Conservation (phyloP, 2,113 vertebrate species). For the Rallus limicola region DNA sequence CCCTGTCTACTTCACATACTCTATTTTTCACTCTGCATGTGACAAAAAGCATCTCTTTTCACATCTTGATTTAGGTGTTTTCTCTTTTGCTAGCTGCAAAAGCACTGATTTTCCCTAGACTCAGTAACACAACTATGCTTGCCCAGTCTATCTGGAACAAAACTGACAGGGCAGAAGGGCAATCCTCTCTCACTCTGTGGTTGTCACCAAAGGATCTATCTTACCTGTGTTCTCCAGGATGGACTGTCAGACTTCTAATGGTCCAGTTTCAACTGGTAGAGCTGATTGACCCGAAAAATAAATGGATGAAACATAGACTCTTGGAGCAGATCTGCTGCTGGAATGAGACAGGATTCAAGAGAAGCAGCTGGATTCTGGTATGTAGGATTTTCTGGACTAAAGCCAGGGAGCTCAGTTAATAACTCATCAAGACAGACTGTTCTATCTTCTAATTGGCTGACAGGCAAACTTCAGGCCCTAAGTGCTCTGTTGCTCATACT, state of each 20-base stretch:
- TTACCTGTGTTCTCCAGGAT: not conserved
- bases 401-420: conserved; percentile 12
- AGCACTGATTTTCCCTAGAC: not conserved
- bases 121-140: not conserved
- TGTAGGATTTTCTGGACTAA: conserved; percentile 21
- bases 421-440: not conserved
- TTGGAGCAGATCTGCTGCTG: not conserved
- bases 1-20: not conserved
- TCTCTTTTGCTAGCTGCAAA: not conserved
- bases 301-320: not conserved
- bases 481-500: not conserved
- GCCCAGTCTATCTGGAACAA: not conserved
- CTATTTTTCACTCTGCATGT: not conserved
- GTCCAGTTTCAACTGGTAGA: not conserved
- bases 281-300: not conserved
- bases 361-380: conserved; percentile 15
- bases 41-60: not conserved
- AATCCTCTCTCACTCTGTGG: not conserved
- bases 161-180: not conserved
- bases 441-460: not conserved
- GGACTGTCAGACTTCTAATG: not conserved
- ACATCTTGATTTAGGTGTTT: not conserved
- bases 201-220: not conserved
- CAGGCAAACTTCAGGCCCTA: not conserved
- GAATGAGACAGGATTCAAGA: conserved; percentile 14